Evolutionary conservation across 92 coral and sea anemone species (phyloP).

Genomic region (Siderastrea siderea): DNA sequence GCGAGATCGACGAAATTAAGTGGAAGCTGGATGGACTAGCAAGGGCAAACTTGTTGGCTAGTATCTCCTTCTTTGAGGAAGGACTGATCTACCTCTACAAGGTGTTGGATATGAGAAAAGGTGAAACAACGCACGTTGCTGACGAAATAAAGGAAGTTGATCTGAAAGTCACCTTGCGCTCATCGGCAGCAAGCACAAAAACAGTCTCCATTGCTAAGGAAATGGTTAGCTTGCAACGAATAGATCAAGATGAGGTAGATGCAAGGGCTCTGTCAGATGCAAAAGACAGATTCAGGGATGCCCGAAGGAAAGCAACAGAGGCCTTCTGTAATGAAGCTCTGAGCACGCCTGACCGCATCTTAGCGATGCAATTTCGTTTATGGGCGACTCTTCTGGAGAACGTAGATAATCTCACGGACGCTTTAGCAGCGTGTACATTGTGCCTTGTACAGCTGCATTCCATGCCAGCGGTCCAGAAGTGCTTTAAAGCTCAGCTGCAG

Average conservation of each 20-base stretch:
- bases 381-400: not conserved
- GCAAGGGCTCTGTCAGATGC: not conserved
- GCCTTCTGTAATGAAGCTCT: too few species aligned
- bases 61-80: not conserved
- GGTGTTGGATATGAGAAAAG: not conserved
- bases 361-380: not conserved
- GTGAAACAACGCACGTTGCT: not conserved
- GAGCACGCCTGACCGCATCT: not conserved
- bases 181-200: too few species aligned
- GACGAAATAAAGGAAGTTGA: not conserved
- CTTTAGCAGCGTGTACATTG: not conserved
- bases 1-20: slow-evolving; percentile 16
- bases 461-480: not conserved
- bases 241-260: too few species aligned
- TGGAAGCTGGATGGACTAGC: slow-evolving; percentile 9
- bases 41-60: not conserved
- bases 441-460: too few species aligned
- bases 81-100: not conserved
- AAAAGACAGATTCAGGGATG: too few species aligned
- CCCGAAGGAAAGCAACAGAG: too few species aligned
- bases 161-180: not conserved
- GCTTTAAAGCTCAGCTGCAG: slow-evolving; percentile 16
- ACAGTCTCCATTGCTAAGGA: too few species aligned
- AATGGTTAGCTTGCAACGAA: too few species aligned
- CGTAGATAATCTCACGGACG: not conserved